Evolutionary conservation across 2,113 vertebrate genomes (phyloP).

Genomic region (Gnathonemus longibarbis): DNA sequence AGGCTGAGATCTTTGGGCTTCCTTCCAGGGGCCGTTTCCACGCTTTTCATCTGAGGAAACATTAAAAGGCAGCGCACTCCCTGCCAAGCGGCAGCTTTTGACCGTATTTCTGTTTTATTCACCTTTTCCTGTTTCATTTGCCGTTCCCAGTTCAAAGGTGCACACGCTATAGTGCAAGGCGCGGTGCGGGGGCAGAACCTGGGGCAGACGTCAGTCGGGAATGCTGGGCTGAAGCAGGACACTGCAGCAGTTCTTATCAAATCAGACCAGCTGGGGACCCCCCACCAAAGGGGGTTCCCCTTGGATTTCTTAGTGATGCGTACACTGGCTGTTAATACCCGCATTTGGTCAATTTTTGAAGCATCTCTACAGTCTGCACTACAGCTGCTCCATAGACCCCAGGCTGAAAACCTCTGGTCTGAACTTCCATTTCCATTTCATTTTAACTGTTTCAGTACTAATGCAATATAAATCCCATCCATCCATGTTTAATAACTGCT

Average conservation of each 20-base stretch:
- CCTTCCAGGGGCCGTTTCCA: conserved; percentile 12
- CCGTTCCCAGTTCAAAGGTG: not conserved
- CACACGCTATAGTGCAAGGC: not conserved
- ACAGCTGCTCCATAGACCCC: not conserved
- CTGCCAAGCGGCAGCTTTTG: conserved; percentile 16
- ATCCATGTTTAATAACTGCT: not conserved
- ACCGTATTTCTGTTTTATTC: conserved; percentile 6
- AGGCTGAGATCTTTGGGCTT: not conserved
- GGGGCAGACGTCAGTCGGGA: not conserved
- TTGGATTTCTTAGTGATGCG: not conserved
- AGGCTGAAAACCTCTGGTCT: not conserved
- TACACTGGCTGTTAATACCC: not conserved
- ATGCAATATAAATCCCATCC: not conserved
- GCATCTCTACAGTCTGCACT: not conserved
- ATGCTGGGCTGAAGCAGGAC: not conserved
- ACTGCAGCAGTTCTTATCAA: not conserved
- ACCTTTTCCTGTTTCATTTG: not conserved
- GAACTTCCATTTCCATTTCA: not conserved
- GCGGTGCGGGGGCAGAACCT: not conserved
- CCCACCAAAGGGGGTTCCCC: not conserved
- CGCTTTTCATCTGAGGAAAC: not conserved
- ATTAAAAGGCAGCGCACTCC: not conserved
- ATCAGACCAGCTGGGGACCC: not conserved
- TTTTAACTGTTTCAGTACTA: not conserved
- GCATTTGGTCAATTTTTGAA: not conserved